Base-by-base conservation (phyloP, 2,888 invertebrate genomes). In the Arenicola marina region DNA sequence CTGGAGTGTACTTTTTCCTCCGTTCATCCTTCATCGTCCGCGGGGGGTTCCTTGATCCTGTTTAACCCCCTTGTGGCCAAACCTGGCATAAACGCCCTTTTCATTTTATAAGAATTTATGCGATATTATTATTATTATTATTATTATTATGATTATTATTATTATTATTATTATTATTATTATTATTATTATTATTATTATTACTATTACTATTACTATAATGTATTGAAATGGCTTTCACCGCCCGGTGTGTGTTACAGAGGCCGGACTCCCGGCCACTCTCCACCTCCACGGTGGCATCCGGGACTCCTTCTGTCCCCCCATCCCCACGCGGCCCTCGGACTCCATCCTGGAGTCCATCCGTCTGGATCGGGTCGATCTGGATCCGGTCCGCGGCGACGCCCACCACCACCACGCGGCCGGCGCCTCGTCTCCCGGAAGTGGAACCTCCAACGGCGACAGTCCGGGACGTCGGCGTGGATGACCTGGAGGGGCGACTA, bases 291-390 rank as follows among this genome's bases (percentile, higher is more conserved):
- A n/a, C 48, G 18, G 48, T n/a, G 48, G 48, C 11, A 7, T 48
- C 48, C 7, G 11, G 48, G 48, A 48, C 26, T 48, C 48, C 7
- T 48, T 58, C 2, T 48, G 44, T 31, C 62, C 69, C 11, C 75
- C 77, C 7, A 70, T 75, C 26, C 74, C 74, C 15, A 68, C 73
- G 67, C 63, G 77, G 26, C 76, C 76, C 51, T 73, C 75, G 33
- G 71, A 73, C 28, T 73, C 75, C 7, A 65, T 76, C 45, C 70
- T 77, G 55, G 76, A 75, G 58, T 71, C 56, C 4, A 59, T 66
- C 61, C 57, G 66, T 1, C 51, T 31, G 45, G 62, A 65, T 38
- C 58, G 55, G n/a, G 65, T n/a, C n/a, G n/a, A 62, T 33, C 59
- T 65, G 44, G 53, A 59, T 32, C 34, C 33, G 33, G 24, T 45